A percentile compares a stretch with the other conserved stretches of the same genome.
Evolutionary conservation across 2,113 vertebrate species (phyloP).

Genomic region (Merops nubicus): DNA sequence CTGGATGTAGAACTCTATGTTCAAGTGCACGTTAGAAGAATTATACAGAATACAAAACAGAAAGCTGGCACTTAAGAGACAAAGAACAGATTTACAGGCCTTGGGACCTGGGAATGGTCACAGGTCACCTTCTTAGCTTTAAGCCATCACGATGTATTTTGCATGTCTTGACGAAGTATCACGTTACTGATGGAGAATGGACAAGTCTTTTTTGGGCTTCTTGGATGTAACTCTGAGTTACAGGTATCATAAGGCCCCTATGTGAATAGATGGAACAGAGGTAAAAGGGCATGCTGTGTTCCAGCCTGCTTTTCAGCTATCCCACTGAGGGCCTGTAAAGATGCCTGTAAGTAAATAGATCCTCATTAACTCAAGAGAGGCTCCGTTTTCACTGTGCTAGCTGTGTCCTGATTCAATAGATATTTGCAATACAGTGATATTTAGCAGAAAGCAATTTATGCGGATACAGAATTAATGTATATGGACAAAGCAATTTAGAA

Average conservation of each 20-base stretch:
- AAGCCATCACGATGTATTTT: background rate
- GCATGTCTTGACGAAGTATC: background rate
- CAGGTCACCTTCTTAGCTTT: background rate
- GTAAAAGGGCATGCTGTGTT: background rate
- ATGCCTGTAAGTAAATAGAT: background rate
- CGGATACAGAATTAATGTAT: background rate
- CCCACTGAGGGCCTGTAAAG: background rate
- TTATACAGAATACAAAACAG: background rate
- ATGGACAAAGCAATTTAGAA: background rate
- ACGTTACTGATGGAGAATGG: background rate
- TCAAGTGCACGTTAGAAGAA: background rate
- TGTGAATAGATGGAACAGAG: conserved; percentile 3
- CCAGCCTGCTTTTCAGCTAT: background rate
- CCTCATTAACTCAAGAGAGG: background rate
- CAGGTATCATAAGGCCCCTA: background rate
- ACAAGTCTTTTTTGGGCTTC: background rate
- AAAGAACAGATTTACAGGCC: background rate
- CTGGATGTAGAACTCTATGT: background rate
- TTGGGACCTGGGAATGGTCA: background rate
- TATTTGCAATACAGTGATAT: background rate
- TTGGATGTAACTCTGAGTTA: background rate
- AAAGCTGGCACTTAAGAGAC: background rate
- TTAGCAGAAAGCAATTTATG: background rate
- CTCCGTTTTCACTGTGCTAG: background rate
- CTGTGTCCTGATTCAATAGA: background rate